Evolutionary conservation across 2,113 vertebrate species (phyloP), one percentile per base, ranked within the genome.

Genomic region (Procapra przewalskii): DNA sequence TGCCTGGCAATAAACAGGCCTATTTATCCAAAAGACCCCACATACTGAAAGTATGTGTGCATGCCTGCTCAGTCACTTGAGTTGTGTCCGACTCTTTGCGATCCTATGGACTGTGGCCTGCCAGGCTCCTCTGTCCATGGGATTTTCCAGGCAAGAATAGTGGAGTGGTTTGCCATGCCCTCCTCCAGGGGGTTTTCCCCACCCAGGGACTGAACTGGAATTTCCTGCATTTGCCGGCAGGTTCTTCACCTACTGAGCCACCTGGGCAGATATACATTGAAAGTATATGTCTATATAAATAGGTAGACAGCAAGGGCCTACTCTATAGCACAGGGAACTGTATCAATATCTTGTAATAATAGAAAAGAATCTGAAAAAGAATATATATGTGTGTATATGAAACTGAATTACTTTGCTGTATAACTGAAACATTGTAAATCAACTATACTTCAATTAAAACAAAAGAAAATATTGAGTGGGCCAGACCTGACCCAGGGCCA

Each of bases 1-100:
- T 33, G 57, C 45, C 50, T 96, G 25, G 50, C 57, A 83, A 71
- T 79, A n/a, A 96, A 96, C 43, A 48, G 50, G 4, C 29, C 5
- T 57, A 57, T 59, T 82, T 96, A 80, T 79, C n/a, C 31, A 33
- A 36, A 87, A 84, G 90, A n/a, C 9, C 48, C 45, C 13, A 64
- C 59, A 25, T n/a, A 43, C 9, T 6, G 85, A 52, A 90, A 94
- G 33, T 40, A 25, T 2, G 4, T 17, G 43, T 80, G 14, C 27
- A 17, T 48, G 25, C n/a, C 5, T 71, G n/a, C 9, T 71, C 33
- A 67, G 67, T 11, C 67, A 71, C n/a, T 71, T 71, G 19, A 21
- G 19, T 12, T 40, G 9, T 71, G 67, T 23, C n/a, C 0, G 1
- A 40, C n/a, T 71, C 67, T 71, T 71, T 40, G 67, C 0, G 2